Evolutionary conservation across 2,888 invertebrate species (phyloP).

Genomic region (Meteorus cinctellus): DNA sequence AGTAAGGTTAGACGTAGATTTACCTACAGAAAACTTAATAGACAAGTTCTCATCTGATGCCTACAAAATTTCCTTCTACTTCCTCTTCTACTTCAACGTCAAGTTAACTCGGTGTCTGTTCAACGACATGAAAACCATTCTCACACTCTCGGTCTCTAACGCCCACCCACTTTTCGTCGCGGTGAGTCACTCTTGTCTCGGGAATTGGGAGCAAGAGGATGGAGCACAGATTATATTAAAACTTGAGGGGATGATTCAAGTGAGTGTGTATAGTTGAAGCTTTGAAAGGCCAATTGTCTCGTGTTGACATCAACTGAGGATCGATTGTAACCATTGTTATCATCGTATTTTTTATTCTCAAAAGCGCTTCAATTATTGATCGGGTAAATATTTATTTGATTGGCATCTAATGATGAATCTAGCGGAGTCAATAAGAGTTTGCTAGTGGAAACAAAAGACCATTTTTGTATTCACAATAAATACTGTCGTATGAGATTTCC

Average conservation of each 20-base stretch:
- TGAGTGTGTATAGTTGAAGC: neutral
- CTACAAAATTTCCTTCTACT: neutral
- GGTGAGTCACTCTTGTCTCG: neutral
- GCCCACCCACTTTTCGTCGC: neutral
- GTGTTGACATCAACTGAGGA: neutral
- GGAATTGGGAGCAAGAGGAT: neutral
- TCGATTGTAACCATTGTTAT: neutral
- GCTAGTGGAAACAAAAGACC: too few species aligned
- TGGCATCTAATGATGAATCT: too few species aligned
- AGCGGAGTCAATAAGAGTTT: too few species aligned
- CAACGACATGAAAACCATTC: slow-evolving; percentile 10
- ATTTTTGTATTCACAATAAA: too few species aligned
- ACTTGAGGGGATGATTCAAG: neutral
- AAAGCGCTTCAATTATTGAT: neutral
- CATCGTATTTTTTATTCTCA: neutral
- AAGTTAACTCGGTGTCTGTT: neutral
- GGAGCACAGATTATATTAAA: neutral
- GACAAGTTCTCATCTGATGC: slow-evolving; percentile 4
- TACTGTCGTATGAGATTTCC: too few species aligned
- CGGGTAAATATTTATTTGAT: neutral
- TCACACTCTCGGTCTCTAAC: neutral
- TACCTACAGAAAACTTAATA: neutral
- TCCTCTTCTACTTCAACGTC: neutral
- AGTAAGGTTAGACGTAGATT: neutral
- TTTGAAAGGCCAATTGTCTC: neutral